These are phyloP conservation scores for Chionodraco myersi DNA, from an alignment of 2,113 vertebrate species.

Conservation along the genomic window DNA sequence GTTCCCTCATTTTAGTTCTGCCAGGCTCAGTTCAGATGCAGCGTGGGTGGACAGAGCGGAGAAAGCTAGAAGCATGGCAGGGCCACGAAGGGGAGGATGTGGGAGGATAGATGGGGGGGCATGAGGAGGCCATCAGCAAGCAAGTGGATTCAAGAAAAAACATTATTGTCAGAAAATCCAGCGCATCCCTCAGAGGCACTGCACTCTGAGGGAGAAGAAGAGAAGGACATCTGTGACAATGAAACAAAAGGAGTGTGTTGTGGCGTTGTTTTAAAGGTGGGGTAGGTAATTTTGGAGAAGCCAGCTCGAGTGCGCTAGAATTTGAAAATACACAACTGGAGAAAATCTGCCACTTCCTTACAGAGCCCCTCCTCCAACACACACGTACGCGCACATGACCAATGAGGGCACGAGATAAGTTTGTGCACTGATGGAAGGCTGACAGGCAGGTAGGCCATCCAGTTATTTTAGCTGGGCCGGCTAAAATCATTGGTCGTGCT, in stretches of 20 bases:
- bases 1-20: conserved; percentile 1
- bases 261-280: neutral
- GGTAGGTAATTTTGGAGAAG: too few relatives aligned
- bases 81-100: neutral
- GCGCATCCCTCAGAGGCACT: neutral
- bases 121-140: neutral
- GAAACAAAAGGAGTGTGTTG: neutral
- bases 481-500: too few relatives aligned
- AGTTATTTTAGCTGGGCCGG: too few relatives aligned
- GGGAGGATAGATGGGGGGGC: conserved; percentile 1
- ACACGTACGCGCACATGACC: too few relatives aligned
- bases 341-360: too few relatives aligned
- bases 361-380: too few relatives aligned
- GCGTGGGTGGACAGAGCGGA: conserved; percentile 1
- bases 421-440: too few relatives aligned
- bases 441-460: too few relatives aligned
- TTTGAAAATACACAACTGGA: too few relatives aligned
- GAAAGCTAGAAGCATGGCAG: neutral
- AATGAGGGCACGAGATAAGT: too few relatives aligned
- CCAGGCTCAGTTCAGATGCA: conserved; percentile 16
- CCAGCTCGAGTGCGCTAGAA: too few relatives aligned
- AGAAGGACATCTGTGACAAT: neutral
- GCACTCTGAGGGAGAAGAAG: neutral
- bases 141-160: conserved; percentile 16
- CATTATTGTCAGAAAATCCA: conserved; percentile 30